Conservation (phyloP, 2,113 vertebrate genomes). For the Excalfactoria chinensis region DNA sequence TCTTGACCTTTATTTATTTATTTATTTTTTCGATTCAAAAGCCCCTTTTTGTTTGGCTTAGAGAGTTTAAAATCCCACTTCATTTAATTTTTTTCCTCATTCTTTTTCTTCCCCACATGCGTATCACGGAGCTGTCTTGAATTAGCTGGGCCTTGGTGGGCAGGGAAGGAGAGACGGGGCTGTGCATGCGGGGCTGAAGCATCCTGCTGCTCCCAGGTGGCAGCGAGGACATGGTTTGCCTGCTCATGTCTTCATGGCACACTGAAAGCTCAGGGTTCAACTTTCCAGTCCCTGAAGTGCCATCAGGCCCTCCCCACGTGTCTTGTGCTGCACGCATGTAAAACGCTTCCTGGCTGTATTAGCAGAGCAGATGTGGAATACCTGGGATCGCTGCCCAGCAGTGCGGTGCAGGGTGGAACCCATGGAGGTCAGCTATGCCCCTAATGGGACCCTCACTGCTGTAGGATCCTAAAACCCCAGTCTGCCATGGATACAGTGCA, state of each 20-base stretch:
- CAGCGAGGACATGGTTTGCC: neutral
- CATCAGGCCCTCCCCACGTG: neutral
- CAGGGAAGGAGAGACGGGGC: conserved; percentile 21
- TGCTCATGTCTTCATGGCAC: neutral
- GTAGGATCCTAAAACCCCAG: neutral
- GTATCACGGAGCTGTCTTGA: conserved; percentile 8
- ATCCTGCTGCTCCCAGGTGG: neutral
- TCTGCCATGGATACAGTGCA: fast-evolving
- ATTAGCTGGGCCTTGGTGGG: neutral
- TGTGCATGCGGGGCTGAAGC: conserved; percentile 55
- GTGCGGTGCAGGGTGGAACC: neutral
- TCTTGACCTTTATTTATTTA: conserved; percentile 67
- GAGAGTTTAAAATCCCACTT: conserved; percentile 19
- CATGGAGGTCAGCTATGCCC: neutral
- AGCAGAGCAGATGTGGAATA: neutral
- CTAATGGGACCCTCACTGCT: neutral
- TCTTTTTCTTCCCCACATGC: conserved; percentile 24
- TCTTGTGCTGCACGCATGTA: neutral
- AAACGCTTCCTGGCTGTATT: fast-evolving
- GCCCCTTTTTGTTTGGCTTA: conserved; percentile 63
- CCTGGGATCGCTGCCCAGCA: neutral
- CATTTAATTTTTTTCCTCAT: neutral
- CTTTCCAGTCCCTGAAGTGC: neutral
- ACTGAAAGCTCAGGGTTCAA: neutral
- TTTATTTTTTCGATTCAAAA: conserved; percentile 45